A percentile compares a stretch with the other conserved stretches of the same genome.
These are phyloP conservation scores for Dichetophora obliterata DNA, from an alignment of 2,888 invertebrate species.

Conservation along the genomic window DNA sequence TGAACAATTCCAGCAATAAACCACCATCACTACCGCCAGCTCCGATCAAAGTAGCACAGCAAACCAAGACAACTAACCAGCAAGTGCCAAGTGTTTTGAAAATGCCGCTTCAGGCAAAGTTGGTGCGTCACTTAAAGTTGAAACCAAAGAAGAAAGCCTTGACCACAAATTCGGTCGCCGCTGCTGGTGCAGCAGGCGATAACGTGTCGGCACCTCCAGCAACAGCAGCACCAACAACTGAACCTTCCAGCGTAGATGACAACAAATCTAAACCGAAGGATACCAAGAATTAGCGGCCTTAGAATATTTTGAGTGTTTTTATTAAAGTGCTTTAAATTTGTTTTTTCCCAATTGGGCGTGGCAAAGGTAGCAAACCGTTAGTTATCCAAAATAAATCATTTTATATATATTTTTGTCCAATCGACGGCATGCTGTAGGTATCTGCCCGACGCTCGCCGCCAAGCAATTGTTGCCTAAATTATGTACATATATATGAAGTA, in stretches of 20 bases:
- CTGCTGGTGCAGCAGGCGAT: neutral
- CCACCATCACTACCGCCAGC: neutral
- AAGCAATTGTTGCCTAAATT: conserved; percentile 7
- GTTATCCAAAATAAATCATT: neutral
- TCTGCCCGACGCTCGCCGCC: neutral
- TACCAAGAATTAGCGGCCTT: neutral
- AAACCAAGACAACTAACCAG: conserved; percentile 37
- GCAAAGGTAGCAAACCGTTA: neutral
- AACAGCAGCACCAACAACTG: neutral
- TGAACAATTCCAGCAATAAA: neutral
- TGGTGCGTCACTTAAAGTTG: conserved; percentile 63
- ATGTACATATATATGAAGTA: neutral
- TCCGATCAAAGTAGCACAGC: conserved; percentile 9
- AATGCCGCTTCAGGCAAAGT: conserved; percentile 63
- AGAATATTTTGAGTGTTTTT: neutral
- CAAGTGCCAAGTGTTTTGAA: conserved; percentile 26
- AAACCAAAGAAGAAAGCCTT: conserved; percentile 62
- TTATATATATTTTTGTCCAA: neutral
- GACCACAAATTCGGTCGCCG: neutral
- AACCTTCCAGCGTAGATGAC: neutral
- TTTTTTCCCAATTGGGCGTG: neutral
- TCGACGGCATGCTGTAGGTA: neutral
- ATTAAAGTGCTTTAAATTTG: conserved; percentile 2
- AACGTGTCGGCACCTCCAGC: neutral
- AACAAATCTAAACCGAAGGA: neutral